These are phyloP conservation scores for Eupithecia dodoneata DNA, from an alignment of 2,888 invertebrate species.

Conservation along the genomic window DNA sequence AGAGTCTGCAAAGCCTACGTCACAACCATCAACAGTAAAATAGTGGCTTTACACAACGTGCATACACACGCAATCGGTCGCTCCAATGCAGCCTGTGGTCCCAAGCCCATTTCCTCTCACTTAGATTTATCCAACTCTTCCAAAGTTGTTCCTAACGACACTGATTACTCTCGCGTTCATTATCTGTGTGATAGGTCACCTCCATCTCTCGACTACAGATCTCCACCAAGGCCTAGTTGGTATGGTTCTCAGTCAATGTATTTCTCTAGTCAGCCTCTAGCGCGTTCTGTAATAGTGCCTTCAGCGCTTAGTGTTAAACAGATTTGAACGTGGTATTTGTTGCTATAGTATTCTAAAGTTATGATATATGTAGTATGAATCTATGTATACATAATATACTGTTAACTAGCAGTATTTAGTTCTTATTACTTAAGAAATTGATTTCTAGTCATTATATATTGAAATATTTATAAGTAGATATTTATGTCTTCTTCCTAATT, in stretches of 20 bases:
- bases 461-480: neutral
- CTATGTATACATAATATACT: neutral
- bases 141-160: neutral
- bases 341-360: neutral
- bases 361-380: neutral
- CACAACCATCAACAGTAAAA: constrained; percentile 6
- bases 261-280: constrained; percentile 2
- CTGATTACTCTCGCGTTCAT: neutral
- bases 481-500: neutral
- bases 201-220: neutral
- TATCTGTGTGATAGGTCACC: constrained; percentile 1
- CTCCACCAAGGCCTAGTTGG: neutral
- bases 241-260: constrained; percentile 10
- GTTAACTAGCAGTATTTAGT: neutral
- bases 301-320: neutral
- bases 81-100: neutral
- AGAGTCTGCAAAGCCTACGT: constrained; percentile 10
- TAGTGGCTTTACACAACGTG: neutral
- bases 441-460: neutral
- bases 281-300: neutral
- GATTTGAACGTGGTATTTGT: neutral
- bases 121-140: neutral
- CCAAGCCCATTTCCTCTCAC: neutral
- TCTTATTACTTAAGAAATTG: neutral
- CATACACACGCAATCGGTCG: constrained; percentile 3